A percentile compares a stretch with the other conserved stretches of the same genome.
Conservation (phyloP, 2,888 invertebrate species). For the Caenorhabditis japonica region DNA sequence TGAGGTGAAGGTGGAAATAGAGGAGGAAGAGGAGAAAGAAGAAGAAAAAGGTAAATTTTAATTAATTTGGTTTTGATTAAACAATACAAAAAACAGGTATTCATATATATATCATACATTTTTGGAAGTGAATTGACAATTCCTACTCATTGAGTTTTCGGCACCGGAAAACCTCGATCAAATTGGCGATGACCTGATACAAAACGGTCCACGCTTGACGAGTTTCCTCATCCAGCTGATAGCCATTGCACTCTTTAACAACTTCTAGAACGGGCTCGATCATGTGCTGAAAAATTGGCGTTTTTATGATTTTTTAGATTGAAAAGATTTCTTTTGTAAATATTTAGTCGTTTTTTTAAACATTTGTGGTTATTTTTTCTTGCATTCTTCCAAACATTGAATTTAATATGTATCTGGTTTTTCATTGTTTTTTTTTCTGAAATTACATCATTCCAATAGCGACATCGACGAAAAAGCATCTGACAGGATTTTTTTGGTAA, state of each 20-base stretch:
- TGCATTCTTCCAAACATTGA: too few relatives aligned
- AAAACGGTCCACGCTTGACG: constrained; percentile 72
- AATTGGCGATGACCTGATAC: constrained; percentile 74
- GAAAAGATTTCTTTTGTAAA: neutral
- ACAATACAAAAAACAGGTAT: too few relatives aligned
- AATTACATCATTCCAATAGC: too few relatives aligned
- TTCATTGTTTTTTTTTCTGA: too few relatives aligned
- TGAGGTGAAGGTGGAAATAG: neutral
- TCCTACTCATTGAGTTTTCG: constrained; percentile 29
- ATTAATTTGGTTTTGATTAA: too few relatives aligned
- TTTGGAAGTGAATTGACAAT: neutral
- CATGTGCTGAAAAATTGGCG: constrained; percentile 71
- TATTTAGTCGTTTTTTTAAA: neutral
- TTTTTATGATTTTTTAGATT: neutral
- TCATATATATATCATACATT: too few relatives aligned
- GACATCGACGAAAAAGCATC: too few relatives aligned
- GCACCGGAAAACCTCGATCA: constrained; percentile 69
- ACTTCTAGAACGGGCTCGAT: constrained; percentile 68
- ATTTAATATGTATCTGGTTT: too few relatives aligned
- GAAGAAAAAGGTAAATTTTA: too few relatives aligned
- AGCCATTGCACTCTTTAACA: constrained; percentile 56
- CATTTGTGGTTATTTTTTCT: too few relatives aligned
- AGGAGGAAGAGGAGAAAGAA: neutral
- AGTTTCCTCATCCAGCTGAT: constrained; percentile 59
- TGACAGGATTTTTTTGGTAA: too few relatives aligned